Evolutionary conservation across 1,140 invertebrate species (phyloP), one percentile per base, ranked within the genome.

Genomic region (Onthophagus taurus): DNA sequence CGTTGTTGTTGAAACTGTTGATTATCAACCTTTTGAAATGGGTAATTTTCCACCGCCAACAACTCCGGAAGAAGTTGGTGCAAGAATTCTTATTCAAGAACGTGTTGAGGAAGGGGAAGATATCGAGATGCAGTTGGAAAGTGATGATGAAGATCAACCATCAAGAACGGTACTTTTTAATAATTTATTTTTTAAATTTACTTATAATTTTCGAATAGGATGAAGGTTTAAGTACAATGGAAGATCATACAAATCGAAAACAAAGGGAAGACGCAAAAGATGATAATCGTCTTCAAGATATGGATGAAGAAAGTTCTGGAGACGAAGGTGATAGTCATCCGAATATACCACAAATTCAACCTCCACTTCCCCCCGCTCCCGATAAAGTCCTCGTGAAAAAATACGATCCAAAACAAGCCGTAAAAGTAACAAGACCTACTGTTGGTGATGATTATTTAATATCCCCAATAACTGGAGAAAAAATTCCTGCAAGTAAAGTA

Each of bases 1-100:
- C 72, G 95, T 99, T 2, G 94, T 99, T 0, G 97, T 99, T 0
- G 96, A 99, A 68, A 99, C 95, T 0, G 95, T 99, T 0, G 97
- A 99, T 66, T 99, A 98, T 66, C 91, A 97, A 53, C 86, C 89
- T 1, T 91, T 90, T 58, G 96, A 99, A 69, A 81, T 85, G 8
- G 93, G 94, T 17, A 89, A 89, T 63, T 94, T 96, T 58, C 95
- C 93, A 13, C 89, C 94, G 5, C 95, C 95, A 0, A 99, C 95
- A 0, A 97, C 89, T 19, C 92, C 95, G 0, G 85, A 92, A 51
- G 92, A 97, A 70, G 95, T 99, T 2, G 95, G 95, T 1, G 91
- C 92, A 5, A 70, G 94, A 46, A 82, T 97, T 26, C 67, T 99
- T 0, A 86, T 91, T 58, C 91, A 96, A 59, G 81, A 80, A 51